Evolutionary conservation across 1,140 invertebrate genomes (phyloP).

Genomic region (Thalassaphorura encarpata): DNA sequence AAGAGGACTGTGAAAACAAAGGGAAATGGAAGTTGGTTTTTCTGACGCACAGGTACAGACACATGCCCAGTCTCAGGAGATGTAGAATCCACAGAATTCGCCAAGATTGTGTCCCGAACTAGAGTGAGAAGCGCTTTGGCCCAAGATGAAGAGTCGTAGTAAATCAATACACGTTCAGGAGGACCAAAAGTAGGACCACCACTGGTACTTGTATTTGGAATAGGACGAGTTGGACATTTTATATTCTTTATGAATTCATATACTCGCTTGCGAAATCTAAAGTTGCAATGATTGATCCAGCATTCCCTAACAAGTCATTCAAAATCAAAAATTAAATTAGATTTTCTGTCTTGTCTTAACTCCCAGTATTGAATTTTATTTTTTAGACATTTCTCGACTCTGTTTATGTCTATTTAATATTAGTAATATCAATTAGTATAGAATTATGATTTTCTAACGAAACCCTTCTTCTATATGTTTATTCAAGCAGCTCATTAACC

Average conservation of each 20-base stretch:
- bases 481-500: no score
- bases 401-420: no score
- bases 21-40: no score
- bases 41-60: no score
- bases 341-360: not conserved
- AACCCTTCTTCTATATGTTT: no score
- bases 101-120: constrained; percentile 9
- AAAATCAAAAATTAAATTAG: not conserved
- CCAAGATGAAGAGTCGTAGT: constrained; percentile 16
- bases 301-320: constrained; percentile 10
- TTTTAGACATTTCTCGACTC: no score
- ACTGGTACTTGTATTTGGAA: constrained; percentile 1
- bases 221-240: constrained; percentile 4
- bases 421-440: no score
- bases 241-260: constrained; percentile 22
- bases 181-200: not conserved
- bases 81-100: not conserved
- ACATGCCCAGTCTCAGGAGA: no score
- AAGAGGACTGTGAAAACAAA: no score
- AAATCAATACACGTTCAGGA: constrained; percentile 15
- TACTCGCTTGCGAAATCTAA: constrained; percentile 24
- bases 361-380: no score
- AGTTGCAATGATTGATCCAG: constrained; percentile 25
- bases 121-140: constrained; percentile 19
- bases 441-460: no score